Evolutionary conservation across 2,888 invertebrate species (phyloP).

Genomic region (Drosophila ezoana): DNA sequence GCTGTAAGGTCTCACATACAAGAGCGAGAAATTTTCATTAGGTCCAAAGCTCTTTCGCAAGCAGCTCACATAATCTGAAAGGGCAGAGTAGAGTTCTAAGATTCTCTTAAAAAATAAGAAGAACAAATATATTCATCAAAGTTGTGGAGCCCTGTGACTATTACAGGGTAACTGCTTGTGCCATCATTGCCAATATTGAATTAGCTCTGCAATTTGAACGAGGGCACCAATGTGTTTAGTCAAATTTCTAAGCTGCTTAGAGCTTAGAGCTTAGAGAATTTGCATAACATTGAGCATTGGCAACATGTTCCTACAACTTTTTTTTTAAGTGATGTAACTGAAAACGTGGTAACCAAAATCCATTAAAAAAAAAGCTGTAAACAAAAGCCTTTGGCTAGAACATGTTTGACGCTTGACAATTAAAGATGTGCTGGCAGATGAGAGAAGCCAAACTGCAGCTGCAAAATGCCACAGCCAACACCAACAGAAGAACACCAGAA

Average conservation of each 20-base stretch:
- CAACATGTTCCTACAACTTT: neutral
- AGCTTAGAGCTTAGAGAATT: neutral
- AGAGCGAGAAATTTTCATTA: too few species aligned
- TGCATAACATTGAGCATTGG: neutral
- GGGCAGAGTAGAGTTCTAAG: too few species aligned
- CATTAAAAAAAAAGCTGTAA: neutral
- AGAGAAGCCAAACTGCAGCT: slow-evolving; percentile 39
- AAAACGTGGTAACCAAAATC: slow-evolving; percentile 4
- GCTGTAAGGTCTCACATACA: too few species aligned
- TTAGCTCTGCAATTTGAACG: neutral
- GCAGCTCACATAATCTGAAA: too few species aligned
- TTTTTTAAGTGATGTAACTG: slow-evolving; percentile 1
- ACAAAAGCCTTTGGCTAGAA: slow-evolving; percentile 6
- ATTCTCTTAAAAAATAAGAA: too few species aligned
- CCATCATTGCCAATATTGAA: neutral
- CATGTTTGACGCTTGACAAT: slow-evolving; percentile 1
- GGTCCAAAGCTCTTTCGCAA: too few species aligned
- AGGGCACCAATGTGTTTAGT: neutral
- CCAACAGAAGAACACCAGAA: slow-evolving; percentile 17
- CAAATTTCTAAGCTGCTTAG: too few species aligned
- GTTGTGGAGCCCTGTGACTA: too few species aligned
- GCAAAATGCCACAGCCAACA: slow-evolving; percentile 44
- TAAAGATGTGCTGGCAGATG: slow-evolving; percentile 25
- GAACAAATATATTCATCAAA: too few species aligned
- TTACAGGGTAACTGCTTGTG: neutral